These are phyloP conservation scores for Oreochromis niloticus DNA, from an alignment of 2,113 vertebrate species.

Conservation along the genomic window DNA sequence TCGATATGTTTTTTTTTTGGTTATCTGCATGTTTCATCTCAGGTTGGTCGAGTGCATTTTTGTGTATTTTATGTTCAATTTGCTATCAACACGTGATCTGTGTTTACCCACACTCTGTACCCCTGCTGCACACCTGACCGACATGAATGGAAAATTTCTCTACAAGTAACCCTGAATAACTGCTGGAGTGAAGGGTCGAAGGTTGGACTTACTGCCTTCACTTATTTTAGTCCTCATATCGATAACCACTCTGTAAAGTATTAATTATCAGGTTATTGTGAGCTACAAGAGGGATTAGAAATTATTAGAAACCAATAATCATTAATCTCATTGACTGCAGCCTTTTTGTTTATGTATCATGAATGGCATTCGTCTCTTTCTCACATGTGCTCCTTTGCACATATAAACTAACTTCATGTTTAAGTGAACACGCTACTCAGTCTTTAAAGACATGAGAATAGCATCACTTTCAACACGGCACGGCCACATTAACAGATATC, in stretches of 20 bases:
- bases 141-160: neutral
- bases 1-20: rapidly evolving
- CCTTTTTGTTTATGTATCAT: neutral
- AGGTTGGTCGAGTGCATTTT: neutral
- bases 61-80: neutral
- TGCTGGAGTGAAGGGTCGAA: neutral
- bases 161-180: neutral
- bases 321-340: neutral
- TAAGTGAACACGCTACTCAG: neutral
- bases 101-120: neutral
- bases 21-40: neutral
- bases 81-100: neutral
- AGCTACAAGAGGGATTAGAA: neutral
- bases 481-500: neutral
- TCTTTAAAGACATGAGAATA: neutral
- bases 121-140: neutral
- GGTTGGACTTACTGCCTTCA: neutral
- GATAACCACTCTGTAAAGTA: neutral
- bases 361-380: neutral
- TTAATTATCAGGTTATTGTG: neutral
- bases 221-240: neutral
- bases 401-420: neutral
- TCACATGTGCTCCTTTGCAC: neutral
- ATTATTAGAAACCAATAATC: neutral
- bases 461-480: neutral